Evolutionary conservation across 2,797 vertebrate species (phyloP), one percentile per base, ranked within the genome.

Genomic region (Diglossa cyanea): DNA sequence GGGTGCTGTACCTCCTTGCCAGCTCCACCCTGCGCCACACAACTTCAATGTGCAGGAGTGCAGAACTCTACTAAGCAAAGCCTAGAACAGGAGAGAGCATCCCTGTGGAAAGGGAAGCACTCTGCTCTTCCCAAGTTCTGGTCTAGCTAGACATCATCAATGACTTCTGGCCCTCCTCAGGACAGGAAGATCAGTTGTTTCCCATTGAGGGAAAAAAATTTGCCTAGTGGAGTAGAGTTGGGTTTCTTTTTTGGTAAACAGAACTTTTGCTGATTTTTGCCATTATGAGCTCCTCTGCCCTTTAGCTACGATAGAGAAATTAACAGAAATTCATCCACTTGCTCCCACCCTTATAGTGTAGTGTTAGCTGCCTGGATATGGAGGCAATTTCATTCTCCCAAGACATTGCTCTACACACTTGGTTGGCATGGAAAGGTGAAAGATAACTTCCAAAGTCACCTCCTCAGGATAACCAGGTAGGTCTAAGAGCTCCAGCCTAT

Each of bases 221-320:
- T 68, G 85, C 81, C 77, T 94, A 94, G 88, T 62, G 73, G 88
- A 93, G 57, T 68, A 75, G 85, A 89, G 82, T 55, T 95, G 88
- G 94, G 92, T 79, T 90, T 95, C 60, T 76, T 96, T 97, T 97
- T 96, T 95, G 94, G 95, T 95, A 96, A 95, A 92, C 65, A 96
- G 93, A 90, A 94, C 86, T 92, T 93, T 67, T 82, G 90, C 90
- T 80, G 79, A 94, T 68, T 95, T 95, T 88, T 88, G 85, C 62
- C 72, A 95, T 78, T 92, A 70, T 62, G 61, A 95, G 90, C 91
- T 97, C 94, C 85, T 92, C 88, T 93, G 91, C 89, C 93, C 85
- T 88, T 94, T 58, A 83, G 92, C 91, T 91, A 96, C 88, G 92
- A 94, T 72, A 95, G 51, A 96, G 94, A 96, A 96, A 93, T 55